Evolutionary conservation across 23 tunicate genomes (phyloP).

Genomic region (Trididemnum miniatum): DNA sequence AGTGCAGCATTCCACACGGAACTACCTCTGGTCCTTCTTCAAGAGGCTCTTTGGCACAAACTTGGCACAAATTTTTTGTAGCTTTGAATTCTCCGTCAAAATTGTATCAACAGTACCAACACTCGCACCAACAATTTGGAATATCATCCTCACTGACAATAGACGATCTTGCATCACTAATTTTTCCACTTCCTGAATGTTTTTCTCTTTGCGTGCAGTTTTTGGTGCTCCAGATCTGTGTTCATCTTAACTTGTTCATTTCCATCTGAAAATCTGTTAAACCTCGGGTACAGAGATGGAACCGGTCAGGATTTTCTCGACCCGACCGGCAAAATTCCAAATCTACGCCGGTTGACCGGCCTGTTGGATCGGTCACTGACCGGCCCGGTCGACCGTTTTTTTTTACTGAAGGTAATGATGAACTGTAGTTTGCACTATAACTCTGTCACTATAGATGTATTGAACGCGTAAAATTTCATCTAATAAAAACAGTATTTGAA

Average conservation of each 20-base stretch:
- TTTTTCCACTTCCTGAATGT: background rate
- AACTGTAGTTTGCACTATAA: too few species aligned
- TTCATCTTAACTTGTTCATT: constrained; percentile 7
- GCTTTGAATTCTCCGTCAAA: background rate
- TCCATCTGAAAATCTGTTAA: constrained; percentile 1
- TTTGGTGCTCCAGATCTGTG: constrained; percentile 11
- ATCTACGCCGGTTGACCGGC: too few species aligned
- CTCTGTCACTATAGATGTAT: too few species aligned
- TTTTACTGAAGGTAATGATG: too few species aligned
- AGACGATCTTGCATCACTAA: constrained; percentile 7
- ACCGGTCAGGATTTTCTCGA: too few species aligned
- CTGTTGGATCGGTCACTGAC: too few species aligned
- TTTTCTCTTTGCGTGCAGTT: constrained; percentile 4
- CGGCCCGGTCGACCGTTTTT: too few species aligned
- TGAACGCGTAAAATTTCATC: too few species aligned
- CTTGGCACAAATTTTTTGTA: background rate
- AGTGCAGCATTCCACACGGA: too few species aligned
- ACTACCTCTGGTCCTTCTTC: background rate
- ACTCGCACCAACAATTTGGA: background rate
- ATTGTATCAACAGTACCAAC: constrained; percentile 7
- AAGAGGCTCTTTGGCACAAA: background rate
- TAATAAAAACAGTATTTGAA: too few species aligned
- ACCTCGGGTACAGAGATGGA: background rate
- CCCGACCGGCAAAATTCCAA: too few species aligned
- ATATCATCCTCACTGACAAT: background rate